phyloP scores from a whole-genome alignment of 2,888 invertebrate species.

The Pyrrhosoma nymphula region DNA sequence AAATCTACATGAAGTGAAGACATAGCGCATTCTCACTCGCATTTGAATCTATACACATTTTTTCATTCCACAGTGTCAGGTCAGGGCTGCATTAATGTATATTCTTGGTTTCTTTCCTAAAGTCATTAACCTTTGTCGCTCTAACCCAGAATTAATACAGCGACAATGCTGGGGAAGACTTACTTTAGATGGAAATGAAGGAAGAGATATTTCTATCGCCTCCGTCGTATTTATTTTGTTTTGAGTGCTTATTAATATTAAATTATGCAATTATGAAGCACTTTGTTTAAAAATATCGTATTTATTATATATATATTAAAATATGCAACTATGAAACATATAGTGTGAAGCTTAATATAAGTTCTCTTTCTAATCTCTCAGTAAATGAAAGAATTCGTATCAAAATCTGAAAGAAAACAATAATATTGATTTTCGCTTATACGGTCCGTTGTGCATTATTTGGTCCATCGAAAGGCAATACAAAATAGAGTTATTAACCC shows the following conservation, averaged over 20 bases:
- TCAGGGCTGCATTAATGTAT: not conserved
- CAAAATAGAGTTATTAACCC: too few relatives aligned
- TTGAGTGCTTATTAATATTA: not conserved
- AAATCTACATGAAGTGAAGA: not conserved
- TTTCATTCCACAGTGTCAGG: not conserved
- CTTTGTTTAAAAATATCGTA: not conserved
- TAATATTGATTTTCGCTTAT: too few relatives aligned
- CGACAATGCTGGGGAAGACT: not conserved
- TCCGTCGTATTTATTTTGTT: too few relatives aligned
- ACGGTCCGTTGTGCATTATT: too few relatives aligned
- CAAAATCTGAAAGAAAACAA: too few relatives aligned
- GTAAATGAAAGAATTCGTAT: too few relatives aligned
- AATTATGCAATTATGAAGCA: not conserved
- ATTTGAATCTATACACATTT: not conserved
- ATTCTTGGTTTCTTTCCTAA: not conserved
- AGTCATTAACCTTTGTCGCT: not conserved
- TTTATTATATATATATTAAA: not conserved
- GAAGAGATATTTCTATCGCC: not conserved
- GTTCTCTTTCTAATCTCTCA: too few relatives aligned
- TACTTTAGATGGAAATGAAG: not conserved
- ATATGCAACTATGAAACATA: too few relatives aligned
- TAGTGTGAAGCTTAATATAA: too few relatives aligned
- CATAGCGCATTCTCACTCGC: not conserved
- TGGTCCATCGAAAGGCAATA: too few relatives aligned
- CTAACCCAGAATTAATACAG: not conserved